Percentiles rank a stretch among this genome's conserved stretches.
These are phyloP conservation scores for Crepidodera aurea DNA, from an alignment of 2,888 invertebrate genomes.

Conservation along the genomic window DNA sequence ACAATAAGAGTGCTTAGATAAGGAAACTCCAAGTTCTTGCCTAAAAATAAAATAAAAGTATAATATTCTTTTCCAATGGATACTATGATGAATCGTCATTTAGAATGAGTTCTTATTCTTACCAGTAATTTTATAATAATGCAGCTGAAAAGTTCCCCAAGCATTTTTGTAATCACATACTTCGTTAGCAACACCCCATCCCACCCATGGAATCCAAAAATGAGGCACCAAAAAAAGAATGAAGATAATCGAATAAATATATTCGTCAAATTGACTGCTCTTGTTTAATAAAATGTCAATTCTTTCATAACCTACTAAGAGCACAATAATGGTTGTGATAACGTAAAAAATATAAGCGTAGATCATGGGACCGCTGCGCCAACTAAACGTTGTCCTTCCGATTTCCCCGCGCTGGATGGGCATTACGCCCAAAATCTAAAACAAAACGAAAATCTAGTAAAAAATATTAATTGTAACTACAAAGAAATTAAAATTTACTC, in stretches of 20 bases:
- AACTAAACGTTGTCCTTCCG: slow-evolving; percentile 69
- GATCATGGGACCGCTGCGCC: slow-evolving; percentile 69
- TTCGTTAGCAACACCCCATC: slow-evolving; percentile 74
- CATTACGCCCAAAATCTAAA: slow-evolving; percentile 71
- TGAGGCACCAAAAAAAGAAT: slow-evolving; percentile 73
- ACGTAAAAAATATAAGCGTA: slow-evolving; percentile 73
- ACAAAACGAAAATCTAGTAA: no score
- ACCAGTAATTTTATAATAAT: slow-evolving; percentile 60
- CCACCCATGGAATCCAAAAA: slow-evolving; percentile 75
- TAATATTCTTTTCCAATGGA: no score
- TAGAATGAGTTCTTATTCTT: no score
- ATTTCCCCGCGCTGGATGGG: slow-evolving; percentile 62
- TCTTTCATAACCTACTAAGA: slow-evolving; percentile 70
- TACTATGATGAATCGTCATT: no score
- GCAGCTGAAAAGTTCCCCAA: slow-evolving; percentile 73
- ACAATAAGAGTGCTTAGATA: slow-evolving; percentile 68
- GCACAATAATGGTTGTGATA: slow-evolving; percentile 66
- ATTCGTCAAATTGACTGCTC: slow-evolving; percentile 71
- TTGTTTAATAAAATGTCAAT: slow-evolving; percentile 69
- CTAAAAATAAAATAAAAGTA: slow-evolving; percentile 56
- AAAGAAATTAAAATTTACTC: no score
- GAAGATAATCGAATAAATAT: slow-evolving; percentile 74
- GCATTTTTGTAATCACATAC: slow-evolving; percentile 75
- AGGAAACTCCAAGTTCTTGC: slow-evolving; percentile 70
- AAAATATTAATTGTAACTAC: no score